Evolutionary conservation across 2,113 vertebrate genomes (phyloP).

Genomic region (Syrrhaptes paradoxus): DNA sequence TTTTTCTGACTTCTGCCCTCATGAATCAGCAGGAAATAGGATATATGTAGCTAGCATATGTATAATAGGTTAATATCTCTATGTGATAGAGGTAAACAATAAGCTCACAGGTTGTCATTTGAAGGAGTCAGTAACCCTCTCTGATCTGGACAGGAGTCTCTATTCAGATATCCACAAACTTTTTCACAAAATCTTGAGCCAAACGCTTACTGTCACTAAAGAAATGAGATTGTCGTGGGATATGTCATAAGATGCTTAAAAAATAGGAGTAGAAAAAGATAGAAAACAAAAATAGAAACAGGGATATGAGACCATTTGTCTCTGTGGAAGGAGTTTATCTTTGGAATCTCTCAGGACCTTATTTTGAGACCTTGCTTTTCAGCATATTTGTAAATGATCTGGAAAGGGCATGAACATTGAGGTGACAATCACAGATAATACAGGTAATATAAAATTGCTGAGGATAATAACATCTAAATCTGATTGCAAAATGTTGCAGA

Average conservation of each 20-base stretch:
- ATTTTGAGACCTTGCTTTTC: background rate
- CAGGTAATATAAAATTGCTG: background rate
- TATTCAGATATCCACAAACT: background rate
- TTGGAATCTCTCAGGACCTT: background rate
- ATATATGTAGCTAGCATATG: background rate
- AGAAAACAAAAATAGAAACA: background rate
- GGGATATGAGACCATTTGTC: background rate
- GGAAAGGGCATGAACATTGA: background rate
- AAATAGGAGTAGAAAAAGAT: background rate
- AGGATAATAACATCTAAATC: constrained; percentile 7
- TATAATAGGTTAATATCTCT: background rate
- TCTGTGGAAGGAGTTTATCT: background rate
- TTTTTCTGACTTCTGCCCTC: background rate
- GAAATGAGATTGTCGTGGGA: background rate
- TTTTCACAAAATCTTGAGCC: background rate
- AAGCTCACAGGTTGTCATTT: background rate
- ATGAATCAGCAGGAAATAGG: background rate
- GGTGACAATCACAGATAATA: background rate
- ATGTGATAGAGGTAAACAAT: background rate
- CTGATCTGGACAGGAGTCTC: background rate
- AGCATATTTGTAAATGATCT: background rate
- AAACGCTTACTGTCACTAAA: background rate
- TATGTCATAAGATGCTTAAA: background rate
- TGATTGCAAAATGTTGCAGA: background rate
- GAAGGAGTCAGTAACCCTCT: background rate